A percentile compares a stretch with the other conserved stretches of the same genome.
These are phyloP conservation scores for Anthrax anthrax DNA, from an alignment of 2,888 invertebrate species.

Conservation along the genomic window DNA sequence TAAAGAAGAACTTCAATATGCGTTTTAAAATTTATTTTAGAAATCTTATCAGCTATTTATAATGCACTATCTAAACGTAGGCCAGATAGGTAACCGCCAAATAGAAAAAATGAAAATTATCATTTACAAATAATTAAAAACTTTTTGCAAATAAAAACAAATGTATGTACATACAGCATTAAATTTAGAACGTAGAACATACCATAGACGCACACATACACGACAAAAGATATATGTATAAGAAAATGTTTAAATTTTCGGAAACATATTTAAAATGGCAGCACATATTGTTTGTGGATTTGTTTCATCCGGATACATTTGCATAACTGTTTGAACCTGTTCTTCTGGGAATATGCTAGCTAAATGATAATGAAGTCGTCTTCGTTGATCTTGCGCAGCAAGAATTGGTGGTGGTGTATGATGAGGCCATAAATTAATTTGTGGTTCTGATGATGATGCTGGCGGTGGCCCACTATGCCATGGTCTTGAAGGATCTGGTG, in stretches of 20 bases:
- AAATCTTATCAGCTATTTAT: not conserved
- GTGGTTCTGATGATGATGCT: conserved; percentile 46
- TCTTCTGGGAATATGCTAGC: conserved; percentile 84
- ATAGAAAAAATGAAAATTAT: too few relatives aligned
- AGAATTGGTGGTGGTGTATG: conserved; percentile 11
- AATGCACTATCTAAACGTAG: too few relatives aligned
- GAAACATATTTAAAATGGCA: conserved; percentile 63
- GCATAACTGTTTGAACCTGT: conserved; percentile 80
- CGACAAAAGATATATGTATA: not conserved
- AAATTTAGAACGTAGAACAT: not conserved
- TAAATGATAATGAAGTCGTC: conserved; percentile 72
- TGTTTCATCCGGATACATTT: conserved; percentile 73
- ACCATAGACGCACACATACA: not conserved
- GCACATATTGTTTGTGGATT: conserved; percentile 83
- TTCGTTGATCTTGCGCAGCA: conserved; percentile 45
- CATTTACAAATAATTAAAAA: not conserved
- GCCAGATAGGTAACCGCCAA: too few relatives aligned
- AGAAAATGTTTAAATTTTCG: conserved; percentile 33
- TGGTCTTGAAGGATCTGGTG: conserved; percentile 47
- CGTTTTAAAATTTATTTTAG: not conserved
- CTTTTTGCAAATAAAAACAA: not conserved
- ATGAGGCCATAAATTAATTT: conserved; percentile 41
- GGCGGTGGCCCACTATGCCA: conserved; percentile 35
- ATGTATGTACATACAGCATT: too few relatives aligned
- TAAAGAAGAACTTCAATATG: not conserved